phyloP scores from a whole-genome alignment of 2,797 vertebrate species.

The Protosalanx chinensis region DNA sequence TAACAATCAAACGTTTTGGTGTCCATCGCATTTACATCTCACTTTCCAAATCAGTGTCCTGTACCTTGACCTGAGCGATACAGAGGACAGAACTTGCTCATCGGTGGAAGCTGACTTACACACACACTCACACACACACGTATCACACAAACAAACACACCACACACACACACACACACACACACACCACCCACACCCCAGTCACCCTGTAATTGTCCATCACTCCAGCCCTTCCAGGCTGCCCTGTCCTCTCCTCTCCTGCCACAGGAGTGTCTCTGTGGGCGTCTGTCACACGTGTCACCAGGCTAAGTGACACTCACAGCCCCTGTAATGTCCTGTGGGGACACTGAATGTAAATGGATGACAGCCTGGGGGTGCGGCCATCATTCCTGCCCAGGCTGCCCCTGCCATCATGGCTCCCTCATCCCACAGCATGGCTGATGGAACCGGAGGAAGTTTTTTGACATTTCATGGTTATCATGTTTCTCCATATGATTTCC shows the following conservation, averaged over 20 bases:
- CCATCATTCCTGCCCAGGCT: slow-evolving; percentile 18
- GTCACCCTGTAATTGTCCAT: slow-evolving; percentile 9
- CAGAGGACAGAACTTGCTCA: not conserved
- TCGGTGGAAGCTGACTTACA: not conserved
- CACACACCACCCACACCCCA: slow-evolving; percentile 4
- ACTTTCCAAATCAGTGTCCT: not conserved
- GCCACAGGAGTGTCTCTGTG: slow-evolving; percentile 21
- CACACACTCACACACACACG: not conserved
- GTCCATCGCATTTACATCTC: slow-evolving; percentile 2
- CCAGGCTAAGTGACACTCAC: slow-evolving; percentile 35
- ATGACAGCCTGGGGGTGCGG: slow-evolving; percentile 26
- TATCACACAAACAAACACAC: slow-evolving; percentile 4
- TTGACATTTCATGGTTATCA: slow-evolving; percentile 7
- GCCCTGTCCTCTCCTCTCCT: slow-evolving; percentile 5
- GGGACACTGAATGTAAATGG: slow-evolving; percentile 22
- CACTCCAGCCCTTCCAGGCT: not conserved
- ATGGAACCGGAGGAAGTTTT: not conserved
- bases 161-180: slow-evolving; percentile 10
- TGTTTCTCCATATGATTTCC: not conserved
- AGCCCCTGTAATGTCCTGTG: slow-evolving; percentile 25
- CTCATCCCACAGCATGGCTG: slow-evolving; percentile 2
- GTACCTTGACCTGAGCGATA: not conserved
- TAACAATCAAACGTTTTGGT: not conserved
- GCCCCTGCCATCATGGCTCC: slow-evolving; percentile 13
- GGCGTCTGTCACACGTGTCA: slow-evolving; percentile 25